Conservation (phyloP, 23 tunicate genomes). For the Botrylloides violaceus region DNA sequence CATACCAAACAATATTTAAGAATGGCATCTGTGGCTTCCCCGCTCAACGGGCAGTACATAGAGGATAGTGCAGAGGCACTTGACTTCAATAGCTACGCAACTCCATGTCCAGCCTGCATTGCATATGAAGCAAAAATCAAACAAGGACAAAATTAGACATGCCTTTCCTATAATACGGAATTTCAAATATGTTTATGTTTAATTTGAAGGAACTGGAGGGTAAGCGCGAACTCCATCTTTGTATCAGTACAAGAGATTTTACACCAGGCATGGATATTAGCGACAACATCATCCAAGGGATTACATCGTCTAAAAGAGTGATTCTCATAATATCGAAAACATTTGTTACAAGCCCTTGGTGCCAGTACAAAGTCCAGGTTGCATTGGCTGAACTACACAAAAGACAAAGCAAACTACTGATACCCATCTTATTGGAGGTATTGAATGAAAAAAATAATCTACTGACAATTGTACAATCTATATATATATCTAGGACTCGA, state of each 20-base stretch:
- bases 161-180: background rate
- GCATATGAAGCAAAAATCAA: too few relatives aligned
- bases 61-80: too few relatives aligned
- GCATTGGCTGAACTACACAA: constrained; percentile 75
- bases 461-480: background rate
- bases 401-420: constrained; percentile 49
- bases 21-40: too few relatives aligned
- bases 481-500: background rate
- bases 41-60: too few relatives aligned
- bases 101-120: too few relatives aligned
- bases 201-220: constrained; percentile 73
- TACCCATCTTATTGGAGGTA: constrained; percentile 54
- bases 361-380: constrained; percentile 85
- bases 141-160: background rate
- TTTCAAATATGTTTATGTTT: background rate
- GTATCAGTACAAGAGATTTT: constrained; percentile 71
- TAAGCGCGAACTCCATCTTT: constrained; percentile 39
- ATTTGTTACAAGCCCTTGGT: constrained; percentile 77
- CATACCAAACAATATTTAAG: background rate
- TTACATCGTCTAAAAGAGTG: constrained; percentile 46
- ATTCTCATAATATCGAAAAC: constrained; percentile 60
- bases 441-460: background rate
- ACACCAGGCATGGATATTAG: constrained; percentile 57
- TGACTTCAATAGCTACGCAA: too few relatives aligned
- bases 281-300: constrained; percentile 64